Evolutionary conservation across 2,888 invertebrate genomes (phyloP).

Genomic region (Drosophila villosipedis): DNA sequence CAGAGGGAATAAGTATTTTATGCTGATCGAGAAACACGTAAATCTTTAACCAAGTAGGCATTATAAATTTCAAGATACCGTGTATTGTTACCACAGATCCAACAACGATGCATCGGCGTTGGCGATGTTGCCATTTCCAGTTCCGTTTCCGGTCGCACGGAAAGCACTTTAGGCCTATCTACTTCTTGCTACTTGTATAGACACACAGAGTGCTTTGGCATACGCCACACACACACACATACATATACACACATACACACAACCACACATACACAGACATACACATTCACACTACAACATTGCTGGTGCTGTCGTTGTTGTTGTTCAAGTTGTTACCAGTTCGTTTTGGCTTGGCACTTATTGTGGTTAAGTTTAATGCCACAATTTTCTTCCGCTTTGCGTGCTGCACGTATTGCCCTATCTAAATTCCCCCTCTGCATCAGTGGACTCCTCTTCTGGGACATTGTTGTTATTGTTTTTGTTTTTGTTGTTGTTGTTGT

Average conservation of each 20-base stretch:
- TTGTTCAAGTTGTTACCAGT: conserved; percentile 57
- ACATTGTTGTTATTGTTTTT: not conserved
- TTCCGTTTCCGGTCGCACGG: conserved; percentile 65
- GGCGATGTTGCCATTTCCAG: conserved; percentile 64
- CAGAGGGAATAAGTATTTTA: not conserved
- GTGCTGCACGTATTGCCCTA: conserved; percentile 63
- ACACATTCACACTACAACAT: conserved; percentile 1
- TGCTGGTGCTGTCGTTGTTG: conserved; percentile 12
- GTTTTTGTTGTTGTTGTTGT: conserved; percentile 3
- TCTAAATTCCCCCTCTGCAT: not conserved
- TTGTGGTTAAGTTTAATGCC: conserved; percentile 78
- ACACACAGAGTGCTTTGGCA: conserved; percentile 15
- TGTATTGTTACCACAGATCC: not conserved
- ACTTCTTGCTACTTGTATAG: conserved; percentile 58
- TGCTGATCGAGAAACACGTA: not conserved
- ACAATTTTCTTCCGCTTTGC: conserved; percentile 70
- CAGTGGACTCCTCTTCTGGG: not conserved
- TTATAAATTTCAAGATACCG: not conserved
- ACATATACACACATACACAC: conserved; percentile 4
- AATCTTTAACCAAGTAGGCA: not conserved
- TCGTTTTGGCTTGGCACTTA: conserved; percentile 65
- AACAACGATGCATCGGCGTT: conserved; percentile 15
- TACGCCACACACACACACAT: conserved; percentile 29
- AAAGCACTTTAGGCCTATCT: conserved; percentile 64
- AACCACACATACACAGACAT: not conserved